Base-by-base conservation (phyloP, 2,888 invertebrate species). In the Aphidius colemani region DNA sequence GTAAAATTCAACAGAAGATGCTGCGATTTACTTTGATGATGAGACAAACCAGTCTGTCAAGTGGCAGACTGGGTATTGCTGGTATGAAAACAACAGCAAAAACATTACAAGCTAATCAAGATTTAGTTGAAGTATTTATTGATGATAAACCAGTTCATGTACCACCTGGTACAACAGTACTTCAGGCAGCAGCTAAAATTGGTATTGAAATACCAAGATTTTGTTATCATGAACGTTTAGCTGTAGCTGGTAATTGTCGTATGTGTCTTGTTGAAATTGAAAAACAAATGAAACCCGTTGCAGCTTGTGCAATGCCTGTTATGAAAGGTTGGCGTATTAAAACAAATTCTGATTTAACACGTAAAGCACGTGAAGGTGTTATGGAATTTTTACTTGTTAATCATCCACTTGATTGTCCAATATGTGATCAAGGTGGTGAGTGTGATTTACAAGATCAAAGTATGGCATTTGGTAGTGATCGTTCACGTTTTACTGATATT, bases 221-320 rank as follows among this genome's bases (percentile, higher is more conserved):
- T 83, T 99, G 99, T 83, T 99, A 99, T 83, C 99, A 99, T 85
- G 99, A 99, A 81, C 88, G 99, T 59, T 87, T 99, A 63, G 96
- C 98, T 6, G 94, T 99, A 43, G 99, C 99, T 70, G 99, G 99
- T 53, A 99, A 99, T 85, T 99, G 98, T 80, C 89, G 99, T 69
- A 99, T 99, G 99, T 99, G 99, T 84, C 86, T 99, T 41, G 99
- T 99, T 0, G 99, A 99, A 84, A 97, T 99, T 9, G 99, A 99
- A 82, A 98, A 95, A 82, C 95, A 97, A 50, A 92, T 96, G 2
- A 97, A 99, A 86, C 98, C 98, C 0, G 94, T 97, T 0, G 99
- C 99, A 7, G 97, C 98, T 0, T 99, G 99, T 83, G 99, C 99
- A 10, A 99, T 99, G 98, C 99, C 99, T 0, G 98, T 99, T 0